Percentiles rank a stretch among this genome's conserved stretches.
Evolutionary conservation across 2,888 invertebrate species (phyloP).

Genomic region (Exocentrus adspersus): DNA sequence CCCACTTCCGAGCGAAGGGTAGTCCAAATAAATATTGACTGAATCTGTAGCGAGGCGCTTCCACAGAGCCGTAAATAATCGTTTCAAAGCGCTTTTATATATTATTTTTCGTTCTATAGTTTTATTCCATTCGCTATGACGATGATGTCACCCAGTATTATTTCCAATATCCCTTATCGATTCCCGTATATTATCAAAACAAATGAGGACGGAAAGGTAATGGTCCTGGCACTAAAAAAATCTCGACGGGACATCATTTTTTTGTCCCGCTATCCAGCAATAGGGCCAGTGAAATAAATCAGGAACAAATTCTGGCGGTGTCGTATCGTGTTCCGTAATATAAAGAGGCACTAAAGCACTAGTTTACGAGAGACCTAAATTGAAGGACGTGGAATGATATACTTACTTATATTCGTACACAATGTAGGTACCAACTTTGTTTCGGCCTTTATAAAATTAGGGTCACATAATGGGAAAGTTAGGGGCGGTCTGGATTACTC

Average conservation of each 20-base stretch:
- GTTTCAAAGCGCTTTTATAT: too few relatives aligned
- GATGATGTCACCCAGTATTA: too few relatives aligned
- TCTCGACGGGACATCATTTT: not conserved
- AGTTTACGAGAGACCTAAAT: constrained; percentile 5
- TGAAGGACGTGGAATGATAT: constrained; percentile 8
- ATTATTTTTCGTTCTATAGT: too few relatives aligned
- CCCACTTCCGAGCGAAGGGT: too few relatives aligned
- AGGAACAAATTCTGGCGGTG: not conserved
- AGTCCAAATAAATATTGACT: too few relatives aligned
- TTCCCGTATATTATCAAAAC: too few relatives aligned
- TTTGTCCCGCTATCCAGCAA: not conserved
- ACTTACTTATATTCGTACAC: not conserved
- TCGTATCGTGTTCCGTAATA: constrained; percentile 2
- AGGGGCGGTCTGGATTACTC: too few relatives aligned
- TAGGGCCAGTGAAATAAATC: not conserved
- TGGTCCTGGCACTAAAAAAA: not conserved
- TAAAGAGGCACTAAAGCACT: constrained; percentile 2
- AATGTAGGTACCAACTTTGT: not conserved
- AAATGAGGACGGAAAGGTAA: too few relatives aligned
- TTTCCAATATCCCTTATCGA: too few relatives aligned
- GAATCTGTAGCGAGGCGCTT: too few relatives aligned
- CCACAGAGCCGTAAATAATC: too few relatives aligned
- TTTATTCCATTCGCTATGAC: too few relatives aligned
- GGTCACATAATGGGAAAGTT: not conserved
- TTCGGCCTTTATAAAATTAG: not conserved